Evolutionary conservation across 2,113 vertebrate genomes (phyloP), one percentile per base, ranked within the genome.

Genomic region (Bos indicus): DNA sequence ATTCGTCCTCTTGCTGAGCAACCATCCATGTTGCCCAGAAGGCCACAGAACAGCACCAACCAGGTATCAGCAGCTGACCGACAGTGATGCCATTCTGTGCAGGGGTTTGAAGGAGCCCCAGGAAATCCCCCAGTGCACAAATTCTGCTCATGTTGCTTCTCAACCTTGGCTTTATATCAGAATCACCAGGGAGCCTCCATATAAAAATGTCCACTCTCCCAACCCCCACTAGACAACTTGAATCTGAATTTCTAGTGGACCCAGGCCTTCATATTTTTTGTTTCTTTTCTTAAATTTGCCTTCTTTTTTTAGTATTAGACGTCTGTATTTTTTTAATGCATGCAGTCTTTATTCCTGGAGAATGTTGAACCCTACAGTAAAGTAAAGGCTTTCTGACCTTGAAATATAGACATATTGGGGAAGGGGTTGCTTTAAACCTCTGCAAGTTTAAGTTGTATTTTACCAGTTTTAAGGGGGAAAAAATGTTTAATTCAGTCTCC

Each of bases 231-330:
- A 95, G 56, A 87, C 43, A 52, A 51, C 5, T 77, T 64, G 14
- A 81, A 51, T 81, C 25, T 81, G 74, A 94, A 94, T 96, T 62
- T 62, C 83, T 88, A 95, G 96, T 82, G 67, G 28, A 23, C 28
- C 48, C 6, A 7, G 30, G 17, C 16, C 86, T 86, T 51, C 57
- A 14, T 46, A 11, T 62, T 40, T 36, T 82, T 84, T 16, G 19
- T 60, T 90, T 86, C 4, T 51, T 64, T 97, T 95, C 86, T 91
- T 81, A 67, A 43, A 52, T 52, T 87, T 84, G 11, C 83, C 59
- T 95, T 28, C 17, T 56, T 83, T 46, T 83, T 48, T 94, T 52
- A 26, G n/a, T 51, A 71, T 21, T 86, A 64, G 14, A 2, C 48
- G 46, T 77, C 23, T 90, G 14, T 84, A 85, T 80, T 88, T 88